Percentiles rank a stretch among this genome's conserved stretches.
phyloP scores from a whole-genome alignment of 2,797 vertebrate genomes.

The Onychomys leucogaster region DNA sequence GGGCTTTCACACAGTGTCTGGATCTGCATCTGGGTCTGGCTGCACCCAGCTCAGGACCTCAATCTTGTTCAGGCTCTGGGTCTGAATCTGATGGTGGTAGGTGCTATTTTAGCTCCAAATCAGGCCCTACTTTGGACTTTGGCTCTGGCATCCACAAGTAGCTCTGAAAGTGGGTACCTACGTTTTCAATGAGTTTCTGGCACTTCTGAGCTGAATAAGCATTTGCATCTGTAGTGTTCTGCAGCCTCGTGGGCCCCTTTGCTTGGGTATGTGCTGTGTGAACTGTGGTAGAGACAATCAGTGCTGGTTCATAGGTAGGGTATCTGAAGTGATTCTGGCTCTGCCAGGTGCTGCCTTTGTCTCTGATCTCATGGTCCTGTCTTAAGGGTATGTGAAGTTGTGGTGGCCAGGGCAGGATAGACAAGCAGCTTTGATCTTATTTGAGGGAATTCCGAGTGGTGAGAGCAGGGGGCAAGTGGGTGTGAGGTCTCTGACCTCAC shows the following conservation, averaged over 20 bases:
- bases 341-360: background rate
- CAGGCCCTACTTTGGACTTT: background rate
- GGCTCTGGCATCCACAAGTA: background rate
- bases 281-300: background rate
- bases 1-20: background rate
- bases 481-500: background rate
- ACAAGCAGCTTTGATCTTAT: background rate
- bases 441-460: background rate
- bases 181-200: background rate
- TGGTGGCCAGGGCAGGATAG: background rate
- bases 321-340: background rate
- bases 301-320: background rate
- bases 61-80: background rate
- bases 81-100: background rate
- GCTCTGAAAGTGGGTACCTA: background rate
- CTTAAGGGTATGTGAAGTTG: background rate
- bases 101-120: background rate
- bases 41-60: background rate
- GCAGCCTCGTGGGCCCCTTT: background rate
- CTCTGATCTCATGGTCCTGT: background rate
- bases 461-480: background rate
- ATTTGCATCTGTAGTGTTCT: no score
- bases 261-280: background rate
- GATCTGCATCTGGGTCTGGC: background rate
- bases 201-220: background rate